phyloP scores from a whole-genome alignment of 2,797 vertebrate genomes.

The Helostoma temminkii region DNA sequence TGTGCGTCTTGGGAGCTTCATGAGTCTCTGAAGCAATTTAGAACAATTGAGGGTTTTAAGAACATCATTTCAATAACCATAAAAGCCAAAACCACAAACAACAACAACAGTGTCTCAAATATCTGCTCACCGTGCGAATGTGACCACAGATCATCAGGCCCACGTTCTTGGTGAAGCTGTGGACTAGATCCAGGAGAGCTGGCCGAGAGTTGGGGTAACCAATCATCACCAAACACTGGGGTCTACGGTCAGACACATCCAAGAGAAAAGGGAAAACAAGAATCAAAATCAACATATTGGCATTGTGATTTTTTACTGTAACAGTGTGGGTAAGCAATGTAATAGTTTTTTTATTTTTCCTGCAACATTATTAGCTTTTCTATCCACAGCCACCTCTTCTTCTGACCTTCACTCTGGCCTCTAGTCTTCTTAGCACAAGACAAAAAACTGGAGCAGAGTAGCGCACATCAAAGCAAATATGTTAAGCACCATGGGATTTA shows the following conservation, averaged over 20 bases:
- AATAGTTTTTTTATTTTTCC: too few species aligned
- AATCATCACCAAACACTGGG: constrained; percentile 98
- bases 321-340: too few species aligned
- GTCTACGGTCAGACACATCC: constrained; percentile 80
- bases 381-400: constrained; percentile 12
- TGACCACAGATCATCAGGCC: constrained; percentile 98
- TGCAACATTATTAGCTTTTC: constrained; percentile 2
- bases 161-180: constrained; percentile 97
- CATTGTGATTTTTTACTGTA: too few species aligned
- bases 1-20: not conserved
- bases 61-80: not conserved
- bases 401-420: constrained; percentile 46
- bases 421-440: constrained; percentile 23
- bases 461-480: constrained; percentile 82
- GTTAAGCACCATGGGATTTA: constrained; percentile 75
- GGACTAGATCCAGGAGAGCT: constrained; percentile 94
- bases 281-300: constrained; percentile 4
- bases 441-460: constrained; percentile 50
- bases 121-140: constrained; percentile 89
- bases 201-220: constrained; percentile 95
- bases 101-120: not conserved
- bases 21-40: not conserved
- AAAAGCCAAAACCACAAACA: not conserved
- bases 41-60: not conserved
- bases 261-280: too few species aligned